phyloP scores from a whole-genome alignment of 2,797 vertebrate genomes.

The Otolemur crassicaudatus region DNA sequence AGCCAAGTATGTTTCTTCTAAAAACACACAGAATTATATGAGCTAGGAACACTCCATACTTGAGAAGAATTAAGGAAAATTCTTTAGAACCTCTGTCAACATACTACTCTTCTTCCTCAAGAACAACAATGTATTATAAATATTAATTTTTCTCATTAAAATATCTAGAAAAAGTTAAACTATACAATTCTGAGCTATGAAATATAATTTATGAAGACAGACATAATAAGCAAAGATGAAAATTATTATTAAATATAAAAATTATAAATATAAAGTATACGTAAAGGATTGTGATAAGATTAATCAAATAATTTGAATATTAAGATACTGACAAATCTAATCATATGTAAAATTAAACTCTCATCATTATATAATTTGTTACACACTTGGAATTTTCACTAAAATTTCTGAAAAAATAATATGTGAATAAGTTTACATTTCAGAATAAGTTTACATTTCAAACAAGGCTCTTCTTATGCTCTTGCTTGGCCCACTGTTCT shows the following conservation, averaged over 20 bases:
- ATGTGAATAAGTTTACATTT: background rate
- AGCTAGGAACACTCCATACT: background rate
- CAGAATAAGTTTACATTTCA: background rate
- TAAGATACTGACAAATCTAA: background rate
- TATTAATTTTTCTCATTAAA: background rate
- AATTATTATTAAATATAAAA: background rate
- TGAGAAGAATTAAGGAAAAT: background rate
- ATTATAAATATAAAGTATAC: background rate
- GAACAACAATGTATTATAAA: background rate
- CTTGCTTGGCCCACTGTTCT: background rate
- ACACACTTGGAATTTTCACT: background rate
- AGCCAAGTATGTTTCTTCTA: background rate
- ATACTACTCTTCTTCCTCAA: background rate
- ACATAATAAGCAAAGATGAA: background rate
- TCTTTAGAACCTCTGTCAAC: background rate
- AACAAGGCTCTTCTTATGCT: background rate
- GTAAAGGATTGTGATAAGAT: background rate
- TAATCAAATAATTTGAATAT: constrained; percentile 18
- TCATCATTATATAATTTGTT: background rate
- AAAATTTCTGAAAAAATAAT: background rate
- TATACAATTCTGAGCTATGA: background rate
- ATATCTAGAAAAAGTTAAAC: background rate
- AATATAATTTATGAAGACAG: background rate
- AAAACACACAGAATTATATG: background rate
- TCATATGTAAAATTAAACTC: background rate